These are phyloP conservation scores for Muschampia plurimacula DNA, from an alignment of 2,888 invertebrate genomes.

Conservation along the genomic window DNA sequence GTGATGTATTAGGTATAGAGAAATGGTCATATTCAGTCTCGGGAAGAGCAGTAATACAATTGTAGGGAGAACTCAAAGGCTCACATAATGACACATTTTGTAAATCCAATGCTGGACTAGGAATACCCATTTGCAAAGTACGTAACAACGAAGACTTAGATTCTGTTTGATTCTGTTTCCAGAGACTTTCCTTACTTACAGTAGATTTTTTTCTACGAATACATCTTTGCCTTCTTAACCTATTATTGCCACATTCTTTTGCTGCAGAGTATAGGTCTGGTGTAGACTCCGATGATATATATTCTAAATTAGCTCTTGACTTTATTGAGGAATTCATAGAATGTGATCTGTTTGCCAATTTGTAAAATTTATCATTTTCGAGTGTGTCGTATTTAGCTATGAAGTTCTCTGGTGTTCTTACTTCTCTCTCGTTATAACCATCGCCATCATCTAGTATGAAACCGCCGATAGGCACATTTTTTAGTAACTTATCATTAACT, in stretches of 20 bases:
- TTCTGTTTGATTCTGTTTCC: constrained; percentile 58
- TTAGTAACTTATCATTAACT: constrained; percentile 71
- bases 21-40: constrained; percentile 39
- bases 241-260: constrained; percentile 62
- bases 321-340: constrained; percentile 67
- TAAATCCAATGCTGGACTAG: constrained; percentile 72
- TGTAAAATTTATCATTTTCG: constrained; percentile 48
- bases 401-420: constrained; percentile 73
- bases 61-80: constrained; percentile 62
- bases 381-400: constrained; percentile 53
- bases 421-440: constrained; percentile 81
- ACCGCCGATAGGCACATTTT: constrained; percentile 77
- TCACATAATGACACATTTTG: constrained; percentile 69
- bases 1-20: constrained; percentile 52
- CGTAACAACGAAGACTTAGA: constrained; percentile 65
- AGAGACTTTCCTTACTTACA: constrained; percentile 71
- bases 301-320: constrained; percentile 58
- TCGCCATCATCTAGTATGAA: constrained; percentile 79
- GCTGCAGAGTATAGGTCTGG: constrained; percentile 67
- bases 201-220: constrained; percentile 84
- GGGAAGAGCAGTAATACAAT: constrained; percentile 52
- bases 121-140: constrained; percentile 76
- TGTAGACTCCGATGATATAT: constrained; percentile 69
- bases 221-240: constrained; percentile 85
- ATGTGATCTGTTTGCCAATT: constrained; percentile 65